phyloP scores from a whole-genome alignment of 2,888 invertebrate genomes.

The Camponotus fellah region DNA sequence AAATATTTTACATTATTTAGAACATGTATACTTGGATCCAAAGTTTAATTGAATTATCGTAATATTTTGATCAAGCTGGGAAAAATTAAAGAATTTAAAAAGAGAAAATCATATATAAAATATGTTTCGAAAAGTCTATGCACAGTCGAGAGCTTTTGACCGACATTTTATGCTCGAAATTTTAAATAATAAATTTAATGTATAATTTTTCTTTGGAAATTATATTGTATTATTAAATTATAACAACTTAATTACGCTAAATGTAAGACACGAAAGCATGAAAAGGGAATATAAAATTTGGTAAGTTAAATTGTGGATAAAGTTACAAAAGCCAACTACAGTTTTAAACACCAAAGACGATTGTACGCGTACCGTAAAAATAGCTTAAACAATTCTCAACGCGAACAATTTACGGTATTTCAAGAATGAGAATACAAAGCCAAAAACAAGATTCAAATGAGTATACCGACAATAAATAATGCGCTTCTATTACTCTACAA shows the following conservation, averaged over 20 bases:
- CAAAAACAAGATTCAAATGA: neutral
- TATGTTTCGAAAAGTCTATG: neutral
- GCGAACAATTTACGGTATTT: constrained; percentile 23
- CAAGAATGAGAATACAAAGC: neutral
- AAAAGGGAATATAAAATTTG: neutral
- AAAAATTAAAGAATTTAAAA: too few relatives aligned
- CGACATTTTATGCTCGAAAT: neutral
- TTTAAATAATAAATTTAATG: neutral
- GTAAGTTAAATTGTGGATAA: neutral
- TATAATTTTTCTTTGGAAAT: neutral
- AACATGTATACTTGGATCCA: neutral
- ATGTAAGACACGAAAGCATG: neutral
- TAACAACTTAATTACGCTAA: neutral
- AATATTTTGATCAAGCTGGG: neutral
- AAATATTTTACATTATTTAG: neutral
- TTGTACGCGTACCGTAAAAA: neutral
- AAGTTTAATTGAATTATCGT: neutral
- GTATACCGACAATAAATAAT: neutral
- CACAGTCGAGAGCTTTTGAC: neutral
- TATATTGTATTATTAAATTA: neutral
- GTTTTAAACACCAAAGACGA: neutral
- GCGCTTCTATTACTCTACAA: neutral
- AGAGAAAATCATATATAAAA: neutral
- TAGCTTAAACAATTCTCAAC: neutral
- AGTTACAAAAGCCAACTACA: neutral